phyloP scores from a whole-genome alignment of 2,888 invertebrate genomes.

The Smittia aterrima region DNA sequence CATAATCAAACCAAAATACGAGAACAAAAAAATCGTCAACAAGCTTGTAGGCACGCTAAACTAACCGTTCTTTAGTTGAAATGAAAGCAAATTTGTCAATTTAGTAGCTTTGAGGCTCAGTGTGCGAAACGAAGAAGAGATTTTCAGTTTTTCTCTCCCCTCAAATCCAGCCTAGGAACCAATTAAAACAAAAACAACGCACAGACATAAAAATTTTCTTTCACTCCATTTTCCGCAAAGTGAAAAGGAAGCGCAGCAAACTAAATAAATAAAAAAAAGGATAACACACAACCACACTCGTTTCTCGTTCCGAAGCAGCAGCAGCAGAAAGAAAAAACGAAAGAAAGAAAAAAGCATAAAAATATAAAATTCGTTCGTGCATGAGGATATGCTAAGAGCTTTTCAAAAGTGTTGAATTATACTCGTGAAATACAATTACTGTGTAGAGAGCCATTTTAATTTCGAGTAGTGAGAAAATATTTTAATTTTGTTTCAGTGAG shows the following conservation, averaged over 20 bases:
- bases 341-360: slow-evolving; percentile 15
- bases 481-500: slow-evolving; percentile 37
- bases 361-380: slow-evolving; percentile 19
- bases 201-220: slow-evolving; percentile 30
- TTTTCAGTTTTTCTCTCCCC: slow-evolving; percentile 28
- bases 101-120: neutral
- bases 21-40: slow-evolving; percentile 15
- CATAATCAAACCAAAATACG: slow-evolving; percentile 19
- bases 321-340: neutral
- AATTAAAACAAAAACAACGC: slow-evolving; percentile 34
- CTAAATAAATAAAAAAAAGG: slow-evolving; percentile 28
- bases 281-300: slow-evolving; percentile 34
- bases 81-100: neutral
- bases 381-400: slow-evolving; percentile 41
- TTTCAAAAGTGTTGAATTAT: slow-evolving; percentile 41
- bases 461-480: slow-evolving; percentile 39
- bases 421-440: slow-evolving; percentile 40
- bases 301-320: neutral
- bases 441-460: slow-evolving; percentile 41
- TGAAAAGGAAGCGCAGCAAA: slow-evolving; percentile 35
- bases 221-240: slow-evolving; percentile 32
- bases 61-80: slow-evolving; percentile 18
- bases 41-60: slow-evolving; percentile 37
- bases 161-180: slow-evolving; percentile 6
- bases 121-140: slow-evolving; percentile 24